Evolutionary conservation across 2,888 invertebrate species (phyloP).

Genomic region (Diaperis boleti): DNA sequence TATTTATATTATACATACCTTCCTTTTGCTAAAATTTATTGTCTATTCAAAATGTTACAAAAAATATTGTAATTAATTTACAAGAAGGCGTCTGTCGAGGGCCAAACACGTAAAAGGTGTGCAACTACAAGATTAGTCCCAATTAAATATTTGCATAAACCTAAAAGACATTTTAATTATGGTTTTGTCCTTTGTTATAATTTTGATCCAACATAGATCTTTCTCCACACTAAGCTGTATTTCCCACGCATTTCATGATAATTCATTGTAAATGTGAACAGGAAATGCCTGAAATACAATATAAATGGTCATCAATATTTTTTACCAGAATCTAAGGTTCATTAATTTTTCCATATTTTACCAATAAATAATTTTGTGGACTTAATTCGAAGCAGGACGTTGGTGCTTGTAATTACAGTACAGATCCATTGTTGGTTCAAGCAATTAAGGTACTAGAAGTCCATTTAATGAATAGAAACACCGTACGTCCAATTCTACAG

Average conservation of each 20-base stretch:
- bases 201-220: conserved; percentile 1
- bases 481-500: conserved; percentile 10
- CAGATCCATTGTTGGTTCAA: not conserved
- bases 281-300: not conserved
- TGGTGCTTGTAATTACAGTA: too few relatives aligned
- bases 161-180: not conserved
- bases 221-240: not conserved
- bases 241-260: not conserved
- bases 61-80: too few relatives aligned
- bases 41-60: too few relatives aligned
- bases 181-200: not conserved
- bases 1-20: too few relatives aligned
- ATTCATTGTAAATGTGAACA: not conserved
- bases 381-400: not conserved
- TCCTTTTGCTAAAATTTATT: too few relatives aligned
- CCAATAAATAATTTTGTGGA: not conserved
- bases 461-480: conserved; percentile 1
- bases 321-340: too few relatives aligned
- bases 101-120: not conserved
- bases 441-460: not conserved
- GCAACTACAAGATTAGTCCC: not conserved
- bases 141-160: not conserved
- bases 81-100: not conserved
- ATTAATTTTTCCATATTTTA: not conserved
- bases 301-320: not conserved